phyloP scores from a whole-genome alignment of 2,797 vertebrate genomes.

The Pseudomugil tenellus region DNA sequence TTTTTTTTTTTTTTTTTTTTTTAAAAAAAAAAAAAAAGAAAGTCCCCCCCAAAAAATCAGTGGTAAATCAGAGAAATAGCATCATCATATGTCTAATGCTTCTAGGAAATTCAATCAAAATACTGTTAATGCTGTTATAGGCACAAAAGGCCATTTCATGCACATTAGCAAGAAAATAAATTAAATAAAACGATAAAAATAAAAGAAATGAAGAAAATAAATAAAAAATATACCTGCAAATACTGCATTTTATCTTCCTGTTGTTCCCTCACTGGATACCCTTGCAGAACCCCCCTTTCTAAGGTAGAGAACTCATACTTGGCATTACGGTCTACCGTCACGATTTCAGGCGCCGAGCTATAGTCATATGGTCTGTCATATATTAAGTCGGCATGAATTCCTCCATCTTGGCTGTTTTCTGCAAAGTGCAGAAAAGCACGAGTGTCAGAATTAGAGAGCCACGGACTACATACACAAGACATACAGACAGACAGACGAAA shows the following conservation, averaged over 20 bases:
- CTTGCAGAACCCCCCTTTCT: constrained; percentile 89
- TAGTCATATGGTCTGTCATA: constrained; percentile 90
- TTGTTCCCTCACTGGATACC: constrained; percentile 86
- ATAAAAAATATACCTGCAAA: constrained; percentile 93
- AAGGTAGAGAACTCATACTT: constrained; percentile 91
- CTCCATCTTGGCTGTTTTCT: constrained; percentile 92
- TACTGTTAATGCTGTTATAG: constrained; percentile 47
- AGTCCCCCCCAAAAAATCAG: constrained; percentile 30
- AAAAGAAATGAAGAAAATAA: constrained; percentile 81
- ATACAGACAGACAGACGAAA: constrained; percentile 83
- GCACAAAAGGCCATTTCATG: constrained; percentile 72
- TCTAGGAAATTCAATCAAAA: constrained; percentile 59
- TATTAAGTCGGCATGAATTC: constrained; percentile 88
- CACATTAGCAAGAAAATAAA: constrained; percentile 74
- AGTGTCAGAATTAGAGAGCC: constrained; percentile 85
- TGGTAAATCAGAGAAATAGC: constrained; percentile 54
- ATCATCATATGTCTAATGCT: constrained; percentile 64
- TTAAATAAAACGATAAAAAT: constrained; percentile 72
- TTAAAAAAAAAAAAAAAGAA: constrained; percentile 28
- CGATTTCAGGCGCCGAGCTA: constrained; percentile 85
- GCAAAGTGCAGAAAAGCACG: constrained; percentile 84
- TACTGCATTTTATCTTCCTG: constrained; percentile 96
- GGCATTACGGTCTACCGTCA: constrained; percentile 89
- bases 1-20: too few species aligned
- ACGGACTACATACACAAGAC: constrained; percentile 82